Percentiles rank a stretch among this genome's conserved stretches.
These are phyloP conservation scores for Apocheima hispidaria DNA, from an alignment of 2,888 invertebrate genomes.

Conservation along the genomic window DNA sequence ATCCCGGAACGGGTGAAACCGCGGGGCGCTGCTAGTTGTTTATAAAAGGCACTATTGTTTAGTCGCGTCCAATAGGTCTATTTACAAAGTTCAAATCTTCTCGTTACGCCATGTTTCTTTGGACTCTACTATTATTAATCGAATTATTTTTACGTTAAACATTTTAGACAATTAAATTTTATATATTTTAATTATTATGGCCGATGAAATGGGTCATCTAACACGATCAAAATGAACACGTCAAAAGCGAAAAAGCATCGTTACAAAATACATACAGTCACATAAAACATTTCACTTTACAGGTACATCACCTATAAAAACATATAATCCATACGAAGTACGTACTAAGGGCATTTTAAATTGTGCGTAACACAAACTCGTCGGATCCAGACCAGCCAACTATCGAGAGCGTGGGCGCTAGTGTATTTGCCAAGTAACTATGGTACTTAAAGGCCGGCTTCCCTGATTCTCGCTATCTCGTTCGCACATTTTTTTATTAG, in stretches of 20 bases:
- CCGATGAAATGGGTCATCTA: slow-evolving; percentile 33
- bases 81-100: background rate
- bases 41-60: slow-evolving; percentile 17
- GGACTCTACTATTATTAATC: slow-evolving; percentile 29
- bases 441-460: too few species aligned
- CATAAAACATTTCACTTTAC: slow-evolving; percentile 51
- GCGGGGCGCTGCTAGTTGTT: too few species aligned
- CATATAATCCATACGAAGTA: slow-evolving; percentile 41
- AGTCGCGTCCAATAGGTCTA: slow-evolving; percentile 1
- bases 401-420: slow-evolving; percentile 61
- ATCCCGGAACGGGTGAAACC: too few species aligned
- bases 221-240: slow-evolving; percentile 41
- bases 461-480: too few species aligned
- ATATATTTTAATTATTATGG: slow-evolving; percentile 30
- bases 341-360: slow-evolving; percentile 53
- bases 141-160: slow-evolving; percentile 34
- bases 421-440: slow-evolving; percentile 47
- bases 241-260: slow-evolving; percentile 48
- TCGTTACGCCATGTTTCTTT: slow-evolving; percentile 18
- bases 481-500: too few species aligned
- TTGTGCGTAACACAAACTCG: slow-evolving; percentile 75
- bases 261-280: slow-evolving; percentile 38
- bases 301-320: slow-evolving; percentile 50
- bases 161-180: slow-evolving; percentile 34
- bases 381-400: slow-evolving; percentile 23